A percentile compares a stretch with the other conserved stretches of the same genome.
phyloP scores from a whole-genome alignment of 2,113 vertebrate species.

The Clarias macrocephalus region DNA sequence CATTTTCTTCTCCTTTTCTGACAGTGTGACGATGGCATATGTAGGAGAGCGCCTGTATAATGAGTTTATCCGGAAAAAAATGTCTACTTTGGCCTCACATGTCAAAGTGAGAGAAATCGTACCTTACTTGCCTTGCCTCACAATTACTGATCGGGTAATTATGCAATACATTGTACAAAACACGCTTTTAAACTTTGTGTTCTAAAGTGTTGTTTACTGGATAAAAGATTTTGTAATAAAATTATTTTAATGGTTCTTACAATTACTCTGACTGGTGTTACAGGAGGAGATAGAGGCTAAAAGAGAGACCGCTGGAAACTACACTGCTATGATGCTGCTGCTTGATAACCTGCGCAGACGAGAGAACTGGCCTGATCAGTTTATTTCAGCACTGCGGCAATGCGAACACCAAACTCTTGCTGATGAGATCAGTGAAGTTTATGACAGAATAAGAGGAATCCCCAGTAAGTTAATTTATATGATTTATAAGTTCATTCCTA shows the following conservation, averaged over 20 bases:
- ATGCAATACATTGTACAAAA: background rate
- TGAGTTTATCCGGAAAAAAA: slow-evolving; percentile 61
- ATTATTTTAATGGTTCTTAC: background rate
- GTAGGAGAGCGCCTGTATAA: slow-evolving; percentile 65
- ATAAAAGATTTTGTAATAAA: background rate
- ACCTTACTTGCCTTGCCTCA: slow-evolving; percentile 66
- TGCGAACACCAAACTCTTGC: slow-evolving; percentile 56
- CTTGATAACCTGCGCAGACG: slow-evolving; percentile 69
- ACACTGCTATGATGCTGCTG: slow-evolving; percentile 60
- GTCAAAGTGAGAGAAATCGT: slow-evolving; percentile 68
- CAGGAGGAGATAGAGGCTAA: slow-evolving; percentile 72
- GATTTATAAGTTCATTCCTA: background rate
- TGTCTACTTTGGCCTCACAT: slow-evolving; percentile 53
- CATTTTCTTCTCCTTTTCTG: background rate
- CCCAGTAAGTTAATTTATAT: slow-evolving; percentile 42
- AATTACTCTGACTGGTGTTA: slow-evolving; percentile 20
- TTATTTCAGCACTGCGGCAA: slow-evolving; percentile 62
- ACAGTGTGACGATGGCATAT: slow-evolving; percentile 66
- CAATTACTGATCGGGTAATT: slow-evolving; percentile 68
- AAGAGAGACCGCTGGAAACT: slow-evolving; percentile 58
- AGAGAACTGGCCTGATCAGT: slow-evolving; percentile 72
- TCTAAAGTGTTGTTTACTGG: background rate
- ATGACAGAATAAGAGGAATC: slow-evolving; percentile 57
- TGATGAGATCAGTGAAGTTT: slow-evolving; percentile 57
- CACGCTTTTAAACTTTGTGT: background rate